phyloP scores from a whole-genome alignment of 1,140 invertebrate genomes.

The Microplitis mediator region DNA sequence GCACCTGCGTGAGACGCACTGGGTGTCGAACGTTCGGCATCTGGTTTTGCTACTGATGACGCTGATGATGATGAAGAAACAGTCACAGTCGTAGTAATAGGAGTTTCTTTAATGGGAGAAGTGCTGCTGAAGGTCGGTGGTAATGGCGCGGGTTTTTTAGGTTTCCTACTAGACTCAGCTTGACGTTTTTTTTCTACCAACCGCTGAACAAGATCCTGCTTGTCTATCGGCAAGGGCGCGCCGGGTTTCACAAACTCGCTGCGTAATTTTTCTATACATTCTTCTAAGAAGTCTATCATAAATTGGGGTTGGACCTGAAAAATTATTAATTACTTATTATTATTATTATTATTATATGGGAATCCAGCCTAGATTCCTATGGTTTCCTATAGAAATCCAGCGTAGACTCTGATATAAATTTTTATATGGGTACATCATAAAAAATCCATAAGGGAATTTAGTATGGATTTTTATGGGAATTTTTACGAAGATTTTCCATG shows the following conservation, averaged over 20 bases:
- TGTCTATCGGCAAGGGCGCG: constrained; percentile 59
- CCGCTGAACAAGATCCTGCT: constrained; percentile 67
- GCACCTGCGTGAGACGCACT: constrained; percentile 11
- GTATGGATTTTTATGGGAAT: no score
- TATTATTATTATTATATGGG: no score
- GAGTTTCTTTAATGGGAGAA: constrained; percentile 48
- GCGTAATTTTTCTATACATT: constrained; percentile 69
- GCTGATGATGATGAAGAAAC: constrained; percentile 32
- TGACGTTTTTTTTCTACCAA: constrained; percentile 70
- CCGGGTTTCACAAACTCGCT: constrained; percentile 61
- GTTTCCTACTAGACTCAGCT: constrained; percentile 50
- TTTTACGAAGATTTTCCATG: no score
- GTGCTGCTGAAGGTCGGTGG: constrained; percentile 56
- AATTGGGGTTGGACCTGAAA: constrained; percentile 71
- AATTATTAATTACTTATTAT: no score
- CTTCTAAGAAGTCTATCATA: constrained; percentile 72
- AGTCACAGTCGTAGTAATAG: background rate
- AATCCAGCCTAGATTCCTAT: background rate
- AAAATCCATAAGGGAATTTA: no score
- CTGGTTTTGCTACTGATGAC: constrained; percentile 28
- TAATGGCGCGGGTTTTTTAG: constrained; percentile 57
- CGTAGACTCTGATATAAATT: no score
- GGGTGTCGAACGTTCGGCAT: constrained; percentile 30
- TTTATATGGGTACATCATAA: no score
- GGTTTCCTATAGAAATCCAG: no score